Conservation (phyloP, 2,113 vertebrate species). For the Oryzias curvinotus region DNA sequence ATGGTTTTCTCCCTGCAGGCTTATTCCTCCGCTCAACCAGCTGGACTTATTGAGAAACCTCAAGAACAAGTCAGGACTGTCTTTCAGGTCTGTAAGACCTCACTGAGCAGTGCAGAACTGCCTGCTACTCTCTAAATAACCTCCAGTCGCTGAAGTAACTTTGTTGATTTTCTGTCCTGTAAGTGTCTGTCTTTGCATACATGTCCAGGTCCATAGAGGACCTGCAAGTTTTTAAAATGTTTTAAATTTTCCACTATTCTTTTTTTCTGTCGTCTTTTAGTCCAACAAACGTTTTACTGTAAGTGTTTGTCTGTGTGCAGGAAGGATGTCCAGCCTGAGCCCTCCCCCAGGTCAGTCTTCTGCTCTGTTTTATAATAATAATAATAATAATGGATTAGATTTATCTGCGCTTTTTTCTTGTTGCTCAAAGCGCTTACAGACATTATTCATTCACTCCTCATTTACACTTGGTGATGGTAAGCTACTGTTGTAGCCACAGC, state of each 20-base stretch:
- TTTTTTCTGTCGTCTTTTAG: background rate
- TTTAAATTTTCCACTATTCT: background rate
- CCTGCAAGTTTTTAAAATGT: background rate
- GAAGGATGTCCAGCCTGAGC: constrained; percentile 92
- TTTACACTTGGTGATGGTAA: too few relatives aligned
- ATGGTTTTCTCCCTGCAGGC: constrained; percentile 66
- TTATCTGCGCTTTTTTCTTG: too few relatives aligned
- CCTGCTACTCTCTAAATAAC: too few relatives aligned
- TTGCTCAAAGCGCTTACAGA: too few relatives aligned
- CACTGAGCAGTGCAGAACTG: background rate
- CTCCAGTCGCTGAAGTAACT: too few relatives aligned
- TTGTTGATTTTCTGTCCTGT: too few relatives aligned
- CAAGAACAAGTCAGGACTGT: constrained; percentile 96
- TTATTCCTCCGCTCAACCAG: constrained; percentile 96
- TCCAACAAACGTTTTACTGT: background rate
- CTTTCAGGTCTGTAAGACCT: constrained; percentile 86
- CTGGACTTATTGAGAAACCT: constrained; percentile 93
- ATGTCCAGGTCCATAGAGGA: too few relatives aligned
- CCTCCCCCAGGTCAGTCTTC: constrained; percentile 88
- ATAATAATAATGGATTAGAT: too few relatives aligned
- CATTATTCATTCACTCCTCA: too few relatives aligned
- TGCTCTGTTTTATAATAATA: too few relatives aligned
- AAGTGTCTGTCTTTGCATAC: too few relatives aligned
- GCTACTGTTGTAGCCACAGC: too few relatives aligned
- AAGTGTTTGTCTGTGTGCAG: constrained; percentile 64